These are phyloP conservation scores for Iguana delicatissima DNA, from an alignment of 2,797 vertebrate species.

Conservation along the genomic window DNA sequence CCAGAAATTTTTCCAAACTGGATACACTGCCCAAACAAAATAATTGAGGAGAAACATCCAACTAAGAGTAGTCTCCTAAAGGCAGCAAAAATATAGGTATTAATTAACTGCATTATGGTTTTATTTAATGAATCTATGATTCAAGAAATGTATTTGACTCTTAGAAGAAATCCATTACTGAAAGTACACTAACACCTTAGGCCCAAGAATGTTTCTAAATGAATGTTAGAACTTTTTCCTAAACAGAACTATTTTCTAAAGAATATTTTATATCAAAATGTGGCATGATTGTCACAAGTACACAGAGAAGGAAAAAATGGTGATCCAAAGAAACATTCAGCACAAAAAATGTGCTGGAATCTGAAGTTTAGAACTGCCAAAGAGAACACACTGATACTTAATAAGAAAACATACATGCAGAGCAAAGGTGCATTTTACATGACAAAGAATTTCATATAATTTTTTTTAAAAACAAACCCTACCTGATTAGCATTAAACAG, in stretches of 20 bases:
- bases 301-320: background rate
- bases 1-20: background rate
- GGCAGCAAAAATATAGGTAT: background rate
- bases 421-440: background rate
- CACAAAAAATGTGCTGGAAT: background rate
- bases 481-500: slow-evolving; percentile 69
- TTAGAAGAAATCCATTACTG: background rate
- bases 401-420: no score
- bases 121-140: background rate
- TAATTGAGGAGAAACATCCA: background rate
- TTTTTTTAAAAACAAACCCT: slow-evolving; percentile 61
- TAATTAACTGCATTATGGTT: no score
- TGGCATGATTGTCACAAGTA: background rate
- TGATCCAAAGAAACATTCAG: background rate
- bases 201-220: background rate
- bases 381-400: background rate
- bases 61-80: background rate
- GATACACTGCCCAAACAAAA: background rate
- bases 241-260: background rate
- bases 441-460: slow-evolving; percentile 41
- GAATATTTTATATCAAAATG: no score
- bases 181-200: background rate
- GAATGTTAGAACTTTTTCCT: background rate
- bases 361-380: background rate
- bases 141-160: background rate